Percentiles rank a stretch among this genome's conserved stretches.
These are phyloP conservation scores for Drosophila mercatorum DNA, from an alignment of 2,888 invertebrate species.

Conservation along the genomic window DNA sequence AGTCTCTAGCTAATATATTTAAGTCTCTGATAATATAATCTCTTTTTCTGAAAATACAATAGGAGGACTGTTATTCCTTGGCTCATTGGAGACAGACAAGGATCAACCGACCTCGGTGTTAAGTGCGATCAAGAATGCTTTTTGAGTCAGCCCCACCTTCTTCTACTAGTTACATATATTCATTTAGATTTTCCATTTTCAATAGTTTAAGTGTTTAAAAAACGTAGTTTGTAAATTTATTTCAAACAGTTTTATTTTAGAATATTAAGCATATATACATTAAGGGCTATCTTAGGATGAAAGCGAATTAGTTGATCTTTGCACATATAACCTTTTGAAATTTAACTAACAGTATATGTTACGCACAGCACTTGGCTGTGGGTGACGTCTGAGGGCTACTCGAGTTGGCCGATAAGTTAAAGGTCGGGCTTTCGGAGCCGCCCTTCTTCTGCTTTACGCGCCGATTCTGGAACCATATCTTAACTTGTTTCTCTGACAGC, in stretches of 20 bases:
- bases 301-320: slow-evolving; percentile 26
- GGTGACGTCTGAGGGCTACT: slow-evolving; percentile 65
- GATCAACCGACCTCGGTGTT: too few species aligned
- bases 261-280: slow-evolving; percentile 22
- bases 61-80: too few species aligned
- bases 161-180: too few species aligned
- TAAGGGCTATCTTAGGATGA: slow-evolving; percentile 10
- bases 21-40: too few species aligned
- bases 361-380: slow-evolving; percentile 35
- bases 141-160: too few species aligned
- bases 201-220: background rate
- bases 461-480: slow-evolving; percentile 97
- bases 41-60: too few species aligned
- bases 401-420: slow-evolving; percentile 68
- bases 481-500: slow-evolving; percentile 97
- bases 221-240: background rate
- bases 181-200: too few species aligned
- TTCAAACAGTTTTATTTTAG: slow-evolving; percentile 12
- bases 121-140: too few species aligned
- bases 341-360: slow-evolving; percentile 30
- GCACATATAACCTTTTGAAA: slow-evolving; percentile 36
- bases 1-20: too few species aligned
- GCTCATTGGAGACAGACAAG: too few species aligned
- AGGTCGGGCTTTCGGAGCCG: slow-evolving; percentile 87
- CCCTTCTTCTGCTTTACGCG: slow-evolving; percentile 97